Base-by-base conservation (phyloP, 2,797 vertebrate genomes). In the Propithecus deckenii region DNA sequence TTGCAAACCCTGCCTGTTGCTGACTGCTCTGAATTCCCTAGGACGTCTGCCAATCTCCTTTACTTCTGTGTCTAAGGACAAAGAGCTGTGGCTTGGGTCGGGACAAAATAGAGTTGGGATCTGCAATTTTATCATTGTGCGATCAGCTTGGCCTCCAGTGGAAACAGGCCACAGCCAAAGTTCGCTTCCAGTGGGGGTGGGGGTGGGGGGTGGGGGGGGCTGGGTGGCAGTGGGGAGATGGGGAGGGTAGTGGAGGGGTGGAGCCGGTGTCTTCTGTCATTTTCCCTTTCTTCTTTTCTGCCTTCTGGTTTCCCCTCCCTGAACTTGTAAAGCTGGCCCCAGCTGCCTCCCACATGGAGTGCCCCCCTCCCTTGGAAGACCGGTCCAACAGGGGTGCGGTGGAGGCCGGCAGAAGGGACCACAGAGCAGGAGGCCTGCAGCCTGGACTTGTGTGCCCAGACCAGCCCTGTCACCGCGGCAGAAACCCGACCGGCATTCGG, bases 341-440 rank as follows among this genome's bases (percentile, higher is more conserved):
- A 5, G 32, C 48, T 57, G 59, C 28, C n/a, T 76, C 13, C 18
- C 14, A 14, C 7, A 0, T 1, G 32, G 81, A 50, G 9, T 1
- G 11, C 10, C 8, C 8, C 12, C 38, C 17, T 15, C 13, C 18
- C 14, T 9, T 22, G 41, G 59, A 86, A 43, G 67, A 38, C 55
- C 4, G 35, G 0, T 1, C 22, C 4, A n/a, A 52, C 12, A 2
- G 2, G 59, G 28, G n/a, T 57, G 14, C 30, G 2, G 12, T 4
- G 2, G 14, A 65, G 61, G 35, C 12, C 28, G 57, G 43, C 48
- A 38, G 38, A 78, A 15, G 5, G 13, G 72, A 38, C 10, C 3
- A 0, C 4, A 30, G 11, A 86, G 41, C 25, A 86, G 78, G 65
- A 83, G 46, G n/a, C 25, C n/a, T 8, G 10, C 15, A 20, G 48